Percentiles rank a stretch among this genome's conserved stretches.
Evolutionary conservation across 2,888 invertebrate genomes (phyloP).

Genomic region (Blera fallax): DNA sequence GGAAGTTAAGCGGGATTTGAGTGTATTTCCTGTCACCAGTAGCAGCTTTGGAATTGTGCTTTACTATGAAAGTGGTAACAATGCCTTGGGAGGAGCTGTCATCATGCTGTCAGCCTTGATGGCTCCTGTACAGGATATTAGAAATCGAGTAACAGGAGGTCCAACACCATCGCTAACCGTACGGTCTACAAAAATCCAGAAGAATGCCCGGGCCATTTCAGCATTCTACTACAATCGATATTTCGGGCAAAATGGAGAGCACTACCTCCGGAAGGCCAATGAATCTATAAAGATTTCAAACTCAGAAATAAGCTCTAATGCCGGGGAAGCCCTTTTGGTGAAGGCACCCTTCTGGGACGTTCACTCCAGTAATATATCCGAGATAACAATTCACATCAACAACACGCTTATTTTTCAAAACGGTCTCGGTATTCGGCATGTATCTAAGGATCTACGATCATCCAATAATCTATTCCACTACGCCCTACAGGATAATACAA

Average conservation of each 20-base stretch:
- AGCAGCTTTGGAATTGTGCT: constrained; percentile 91
- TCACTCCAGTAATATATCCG: constrained; percentile 92
- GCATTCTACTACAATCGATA: constrained; percentile 94
- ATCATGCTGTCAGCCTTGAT: constrained; percentile 88
- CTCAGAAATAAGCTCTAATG: constrained; percentile 91
- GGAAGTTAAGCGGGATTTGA: constrained; percentile 91
- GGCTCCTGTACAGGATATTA: constrained; percentile 88
- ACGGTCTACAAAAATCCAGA: constrained; percentile 88
- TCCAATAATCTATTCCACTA: constrained; percentile 99
- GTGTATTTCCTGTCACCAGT: constrained; percentile 94
- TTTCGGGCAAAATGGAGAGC: constrained; percentile 92
- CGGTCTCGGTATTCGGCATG: constrained; percentile 92
- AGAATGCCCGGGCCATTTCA: constrained; percentile 91
- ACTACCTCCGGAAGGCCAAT: constrained; percentile 93
- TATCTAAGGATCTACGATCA: constrained; percentile 95
- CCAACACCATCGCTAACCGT: constrained; percentile 90
- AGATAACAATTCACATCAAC: constrained; percentile 94
- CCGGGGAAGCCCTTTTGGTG: constrained; percentile 90
- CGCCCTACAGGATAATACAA: constrained; percentile 91
- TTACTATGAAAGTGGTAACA: constrained; percentile 89
- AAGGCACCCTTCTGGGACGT: constrained; percentile 94
- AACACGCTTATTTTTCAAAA: constrained; percentile 93
- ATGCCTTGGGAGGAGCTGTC: constrained; percentile 91
- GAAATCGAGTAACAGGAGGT: constrained; percentile 89
- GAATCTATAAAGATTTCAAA: constrained; percentile 91